phyloP scores from a whole-genome alignment of 2,888 invertebrate species.

The Pantelozetes paolii region DNA sequence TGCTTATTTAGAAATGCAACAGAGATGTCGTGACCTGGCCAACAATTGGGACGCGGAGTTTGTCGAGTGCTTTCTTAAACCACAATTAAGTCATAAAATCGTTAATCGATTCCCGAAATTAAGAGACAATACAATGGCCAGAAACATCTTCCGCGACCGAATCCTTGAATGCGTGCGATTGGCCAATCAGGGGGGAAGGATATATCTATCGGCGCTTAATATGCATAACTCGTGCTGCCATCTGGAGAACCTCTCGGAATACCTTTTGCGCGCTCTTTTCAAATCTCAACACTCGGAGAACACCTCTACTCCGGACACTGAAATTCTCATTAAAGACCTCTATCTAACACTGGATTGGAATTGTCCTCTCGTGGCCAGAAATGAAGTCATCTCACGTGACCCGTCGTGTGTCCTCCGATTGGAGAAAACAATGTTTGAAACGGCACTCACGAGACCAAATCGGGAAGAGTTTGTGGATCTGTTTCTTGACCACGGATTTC shows the following conservation, averaged over 20 bases:
- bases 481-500: conserved; percentile 53
- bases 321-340: conserved; percentile 50
- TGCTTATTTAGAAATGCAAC: conserved; percentile 52
- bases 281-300: conserved; percentile 48
- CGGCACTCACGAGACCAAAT: conserved; percentile 51
- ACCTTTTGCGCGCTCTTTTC: conserved; percentile 52
- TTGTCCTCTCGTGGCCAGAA: conserved; percentile 51
- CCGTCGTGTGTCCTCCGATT: conserved; percentile 45
- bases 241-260: conserved; percentile 52
- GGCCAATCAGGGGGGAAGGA: conserved; percentile 51
- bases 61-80: conserved; percentile 52
- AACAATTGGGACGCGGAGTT: conserved; percentile 51
- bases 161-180: conserved; percentile 52
- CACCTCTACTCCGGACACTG: conserved; percentile 28
- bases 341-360: conserved; percentile 54
- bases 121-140: conserved; percentile 51
- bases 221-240: conserved; percentile 51
- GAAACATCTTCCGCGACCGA: conserved; percentile 52
- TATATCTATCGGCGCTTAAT: conserved; percentile 52
- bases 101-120: conserved; percentile 51
- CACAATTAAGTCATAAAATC: conserved; percentile 53
- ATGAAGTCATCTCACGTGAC: conserved; percentile 37
- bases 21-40: conserved; percentile 47
- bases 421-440: conserved; percentile 51
- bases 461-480: conserved; percentile 53